phyloP scores from a whole-genome alignment of 2,113 vertebrate species.

The Mus musculus region DNA sequence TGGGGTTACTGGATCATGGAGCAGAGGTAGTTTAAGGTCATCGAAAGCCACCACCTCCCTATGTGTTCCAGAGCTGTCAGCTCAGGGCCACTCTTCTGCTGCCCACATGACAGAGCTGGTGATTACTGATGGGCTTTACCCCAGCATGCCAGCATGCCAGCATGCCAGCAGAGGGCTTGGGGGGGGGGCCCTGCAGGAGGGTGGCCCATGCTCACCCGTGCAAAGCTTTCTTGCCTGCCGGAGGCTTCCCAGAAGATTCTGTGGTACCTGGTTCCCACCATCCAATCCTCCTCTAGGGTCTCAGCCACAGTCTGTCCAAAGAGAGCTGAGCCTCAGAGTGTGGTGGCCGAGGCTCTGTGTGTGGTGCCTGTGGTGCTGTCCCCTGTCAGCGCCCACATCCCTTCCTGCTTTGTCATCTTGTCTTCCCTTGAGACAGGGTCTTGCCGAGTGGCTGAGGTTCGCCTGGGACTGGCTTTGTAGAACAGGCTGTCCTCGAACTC shows the following conservation, averaged over 20 bases:
- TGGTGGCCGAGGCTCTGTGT: fast-evolving
- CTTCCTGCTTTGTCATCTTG: background rate
- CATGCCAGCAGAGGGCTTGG: background rate
- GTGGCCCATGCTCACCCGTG: too few relatives aligned
- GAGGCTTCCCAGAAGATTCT: background rate
- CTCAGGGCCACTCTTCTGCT: background rate
- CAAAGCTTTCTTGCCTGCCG: background rate
- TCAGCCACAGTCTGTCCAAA: too few relatives aligned
- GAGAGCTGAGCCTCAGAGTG: background rate
- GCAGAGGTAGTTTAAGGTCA: too few relatives aligned
- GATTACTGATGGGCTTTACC: background rate
- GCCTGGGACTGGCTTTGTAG: background rate
- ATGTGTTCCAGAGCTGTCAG: background rate
- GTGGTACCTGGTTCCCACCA: background rate
- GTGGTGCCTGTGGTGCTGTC: background rate
- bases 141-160: background rate
- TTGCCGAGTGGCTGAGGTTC: background rate
- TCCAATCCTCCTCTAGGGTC: background rate
- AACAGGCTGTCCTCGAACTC: background rate
- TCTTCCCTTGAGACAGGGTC: background rate
- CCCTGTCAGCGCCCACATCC: background rate
- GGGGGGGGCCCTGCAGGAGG: background rate
- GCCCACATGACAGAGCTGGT: background rate
- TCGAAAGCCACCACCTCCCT: fast-evolving
- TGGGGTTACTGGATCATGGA: background rate